phyloP scores from a whole-genome alignment of 2,888 invertebrate species.

The Esperia sulphurella region DNA sequence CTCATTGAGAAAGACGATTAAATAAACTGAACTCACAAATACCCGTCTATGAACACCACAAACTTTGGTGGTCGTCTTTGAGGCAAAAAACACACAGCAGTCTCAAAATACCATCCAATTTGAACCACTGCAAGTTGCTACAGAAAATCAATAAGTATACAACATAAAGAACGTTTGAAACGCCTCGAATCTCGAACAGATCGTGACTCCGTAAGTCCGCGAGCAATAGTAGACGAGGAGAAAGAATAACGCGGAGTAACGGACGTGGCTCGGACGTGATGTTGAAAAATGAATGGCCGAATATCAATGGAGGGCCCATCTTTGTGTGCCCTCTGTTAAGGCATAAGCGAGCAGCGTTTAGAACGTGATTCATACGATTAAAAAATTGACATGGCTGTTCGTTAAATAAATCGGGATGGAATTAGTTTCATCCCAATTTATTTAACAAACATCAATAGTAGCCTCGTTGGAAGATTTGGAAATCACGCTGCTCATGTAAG shows the following conservation, averaged over 20 bases:
- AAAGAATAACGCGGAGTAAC: constrained; percentile 13
- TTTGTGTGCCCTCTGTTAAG: constrained; percentile 6
- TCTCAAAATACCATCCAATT: neutral
- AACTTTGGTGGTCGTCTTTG: neutral
- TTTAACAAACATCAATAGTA: no score
- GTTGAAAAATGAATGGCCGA: constrained; percentile 37
- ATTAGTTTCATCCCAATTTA: no score
- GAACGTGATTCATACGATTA: no score
- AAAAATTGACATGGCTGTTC: no score
- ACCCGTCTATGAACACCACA: neutral
- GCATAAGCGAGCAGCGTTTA: neutral
- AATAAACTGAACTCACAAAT: no score
- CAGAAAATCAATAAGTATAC: neutral
- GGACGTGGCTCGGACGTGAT: constrained; percentile 21
- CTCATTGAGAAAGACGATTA: no score
- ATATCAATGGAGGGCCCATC: constrained; percentile 30
- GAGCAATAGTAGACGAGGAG: neutral
- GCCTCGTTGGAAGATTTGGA: no score
- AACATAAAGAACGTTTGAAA: neutral
- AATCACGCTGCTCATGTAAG: no score
- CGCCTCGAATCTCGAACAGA: neutral
- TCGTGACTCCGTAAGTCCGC: neutral
- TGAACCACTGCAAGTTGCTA: neutral
- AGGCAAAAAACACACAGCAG: neutral
- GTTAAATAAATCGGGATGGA: no score